phyloP scores from a whole-genome alignment of 1,140 invertebrate genomes.

The Euura saliciscinereae region DNA sequence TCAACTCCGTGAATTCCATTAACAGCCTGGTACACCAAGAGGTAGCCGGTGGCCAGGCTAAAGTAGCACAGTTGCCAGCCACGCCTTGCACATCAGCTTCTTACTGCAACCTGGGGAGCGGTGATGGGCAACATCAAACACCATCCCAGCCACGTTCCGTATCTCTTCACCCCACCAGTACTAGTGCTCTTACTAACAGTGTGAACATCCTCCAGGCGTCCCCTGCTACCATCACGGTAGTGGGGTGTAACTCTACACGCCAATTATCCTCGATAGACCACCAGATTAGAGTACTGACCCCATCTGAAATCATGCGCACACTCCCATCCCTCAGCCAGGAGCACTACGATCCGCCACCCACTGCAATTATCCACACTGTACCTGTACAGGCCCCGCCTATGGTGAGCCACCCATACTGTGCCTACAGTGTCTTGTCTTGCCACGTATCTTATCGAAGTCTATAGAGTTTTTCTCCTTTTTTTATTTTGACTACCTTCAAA shows the following conservation, averaged over 20 bases:
- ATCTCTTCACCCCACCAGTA: conserved; percentile 30
- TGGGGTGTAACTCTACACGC: conserved; percentile 42
- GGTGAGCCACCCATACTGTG: conserved; percentile 65
- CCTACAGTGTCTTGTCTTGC: conserved; percentile 56
- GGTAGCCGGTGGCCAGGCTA: conserved; percentile 37
- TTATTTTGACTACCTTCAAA: conserved; percentile 25
- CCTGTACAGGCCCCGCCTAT: conserved; percentile 61
- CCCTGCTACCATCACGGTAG: conserved; percentile 32
- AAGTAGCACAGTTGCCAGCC: conserved; percentile 43
- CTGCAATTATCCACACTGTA: conserved; percentile 62
- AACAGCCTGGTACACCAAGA: conserved; percentile 44
- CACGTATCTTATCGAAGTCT: conserved; percentile 51
- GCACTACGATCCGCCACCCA: conserved; percentile 68
- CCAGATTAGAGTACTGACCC: conserved; percentile 84
- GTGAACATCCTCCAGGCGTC: conserved; percentile 39
- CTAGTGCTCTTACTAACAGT: conserved; percentile 42
- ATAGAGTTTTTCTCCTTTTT: conserved; percentile 46
- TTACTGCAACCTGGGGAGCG: conserved; percentile 46
- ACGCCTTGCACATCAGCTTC: conserved; percentile 43
- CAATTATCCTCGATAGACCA: conserved; percentile 67
- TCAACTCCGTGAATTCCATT: conserved; percentile 46
- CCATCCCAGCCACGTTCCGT: conserved; percentile 41
- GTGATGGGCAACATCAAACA: conserved; percentile 44
- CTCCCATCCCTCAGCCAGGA: conserved; percentile 79
- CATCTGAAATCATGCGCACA: conserved; percentile 86